Percentiles rank a stretch among this genome's conserved stretches.
Evolutionary conservation across 2,888 invertebrate genomes (phyloP).

Genomic region (Aspidiotus destructor): DNA sequence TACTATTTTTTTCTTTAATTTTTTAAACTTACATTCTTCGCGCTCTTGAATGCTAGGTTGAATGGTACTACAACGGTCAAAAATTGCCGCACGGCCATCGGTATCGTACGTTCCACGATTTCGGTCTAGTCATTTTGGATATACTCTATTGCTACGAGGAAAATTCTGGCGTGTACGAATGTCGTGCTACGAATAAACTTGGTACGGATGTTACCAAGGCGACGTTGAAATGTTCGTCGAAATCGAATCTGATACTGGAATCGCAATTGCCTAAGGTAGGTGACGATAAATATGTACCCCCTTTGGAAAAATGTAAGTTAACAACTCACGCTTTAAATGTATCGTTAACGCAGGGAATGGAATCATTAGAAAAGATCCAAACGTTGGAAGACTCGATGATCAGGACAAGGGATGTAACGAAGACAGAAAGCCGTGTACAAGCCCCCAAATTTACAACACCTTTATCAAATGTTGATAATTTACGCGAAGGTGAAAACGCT

Average conservation of each 20-base stretch:
- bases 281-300: too few species aligned
- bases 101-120: constrained; percentile 94
- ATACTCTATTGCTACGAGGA: constrained; percentile 93
- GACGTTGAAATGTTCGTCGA: constrained; percentile 73
- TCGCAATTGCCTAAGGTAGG: constrained; percentile 78
- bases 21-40: too few species aligned
- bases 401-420: constrained; percentile 60
- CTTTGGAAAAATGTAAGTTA: too few species aligned
- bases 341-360: constrained; percentile 61
- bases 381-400: constrained; percentile 82
- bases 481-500: constrained; percentile 82
- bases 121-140: constrained; percentile 90
- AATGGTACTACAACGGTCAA: constrained; percentile 90
- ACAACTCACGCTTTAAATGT: too few species aligned
- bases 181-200: constrained; percentile 81
- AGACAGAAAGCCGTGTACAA: constrained; percentile 66
- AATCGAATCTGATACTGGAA: constrained; percentile 79
- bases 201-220: constrained; percentile 81
- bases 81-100: constrained; percentile 89
- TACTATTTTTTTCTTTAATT: too few species aligned
- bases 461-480: constrained; percentile 71
- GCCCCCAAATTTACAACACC: constrained; percentile 87
- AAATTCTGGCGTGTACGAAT: constrained; percentile 88
- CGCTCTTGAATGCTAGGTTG: constrained; percentile 45
- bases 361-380: constrained; percentile 86